Conservation (phyloP, 92 coral and sea anemone species). For the Desmophyllum pertusum region DNA sequence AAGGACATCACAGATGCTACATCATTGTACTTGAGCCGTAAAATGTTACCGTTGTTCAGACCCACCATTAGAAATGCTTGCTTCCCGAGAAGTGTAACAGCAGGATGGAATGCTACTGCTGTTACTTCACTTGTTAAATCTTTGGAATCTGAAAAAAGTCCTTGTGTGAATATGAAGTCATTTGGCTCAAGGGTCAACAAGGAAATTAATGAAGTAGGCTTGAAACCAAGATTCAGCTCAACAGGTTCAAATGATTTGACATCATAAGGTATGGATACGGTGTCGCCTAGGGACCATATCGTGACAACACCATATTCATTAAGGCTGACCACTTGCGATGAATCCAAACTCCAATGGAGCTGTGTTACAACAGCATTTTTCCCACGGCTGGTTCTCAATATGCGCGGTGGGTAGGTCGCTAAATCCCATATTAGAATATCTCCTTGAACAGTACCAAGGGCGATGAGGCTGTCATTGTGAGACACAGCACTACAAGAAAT, state of each 20-base stretch:
- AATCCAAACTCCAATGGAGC: constrained; percentile 73
- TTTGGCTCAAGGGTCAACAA: constrained; percentile 53
- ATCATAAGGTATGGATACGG: constrained; percentile 53
- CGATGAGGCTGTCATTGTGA: constrained; percentile 67
- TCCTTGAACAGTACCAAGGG: constrained; percentile 81
- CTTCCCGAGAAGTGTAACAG: constrained; percentile 68
- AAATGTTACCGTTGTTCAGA: constrained; percentile 68
- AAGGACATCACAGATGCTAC: constrained; percentile 18
- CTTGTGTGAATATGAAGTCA: constrained; percentile 63
- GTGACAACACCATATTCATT: constrained; percentile 63
- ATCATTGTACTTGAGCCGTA: constrained; percentile 52
- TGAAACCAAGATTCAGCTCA: constrained; percentile 65
- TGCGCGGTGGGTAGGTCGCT: constrained; percentile 72
- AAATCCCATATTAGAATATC: constrained; percentile 84
- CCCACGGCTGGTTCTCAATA: constrained; percentile 70
- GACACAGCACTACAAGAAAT: constrained; percentile 72
- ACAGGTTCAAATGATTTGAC: constrained; percentile 80
- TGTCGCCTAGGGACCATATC: constrained; percentile 76
- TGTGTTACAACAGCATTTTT: constrained; percentile 43
- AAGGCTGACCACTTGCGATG: constrained; percentile 63
- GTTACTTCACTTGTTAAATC: constrained; percentile 45
- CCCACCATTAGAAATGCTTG: constrained; percentile 77
- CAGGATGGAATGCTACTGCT: constrained; percentile 68
- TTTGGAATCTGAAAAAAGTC: constrained; percentile 64
- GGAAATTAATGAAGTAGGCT: constrained; percentile 51